Base-by-base conservation (phyloP, 2,113 vertebrate genomes). In the Cathartes aura region DNA sequence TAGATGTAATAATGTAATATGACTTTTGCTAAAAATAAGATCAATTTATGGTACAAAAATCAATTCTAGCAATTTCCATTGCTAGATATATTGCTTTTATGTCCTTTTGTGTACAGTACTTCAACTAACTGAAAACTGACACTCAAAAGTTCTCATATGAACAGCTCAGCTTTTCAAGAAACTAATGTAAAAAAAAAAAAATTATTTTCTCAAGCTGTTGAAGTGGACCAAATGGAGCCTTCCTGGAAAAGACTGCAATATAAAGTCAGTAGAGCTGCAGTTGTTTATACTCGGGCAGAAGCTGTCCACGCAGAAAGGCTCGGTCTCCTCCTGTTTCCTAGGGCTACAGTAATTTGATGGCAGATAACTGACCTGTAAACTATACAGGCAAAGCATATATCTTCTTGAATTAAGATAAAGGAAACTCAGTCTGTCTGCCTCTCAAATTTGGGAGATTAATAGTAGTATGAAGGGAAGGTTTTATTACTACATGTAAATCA, bases 21-120 rank as follows among this genome's bases (percentile, higher is more conserved):
- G 66, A 91, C 93, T 96, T 85, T 94, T 80, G 86, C 82, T 94
- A 94, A 97, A 96, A 97, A 55, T 60, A 96, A 95, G 53, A 70
- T 90, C 76, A 87, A 74, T 96, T 97, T 83, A 68, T 94, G 38
- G 80, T 34, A 90, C 15, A 92, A 94, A 93, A 95, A 93, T 83
- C 75, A 87, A 93, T 96, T 91, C 60, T 26, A 88, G 87, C 66
- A 89, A 89, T 96, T 97, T 91, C 87, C 60, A 79, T 45, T 86
- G 81, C 75, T 76, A 85, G 72, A 96, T 42, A 84, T 88, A 91
- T 93, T 68, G n/a, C 89, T 96, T 96, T 96, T 87, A 74, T 48
- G 32, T 82, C 87, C n/a, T 89, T 96, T 79, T 47, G 45, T 88
- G 16, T 87, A 85, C 34, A 36, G 43, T 85, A 45, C 48, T 93